Conservation (phyloP, 2,888 invertebrate species). For the Saturnia japonica region DNA sequence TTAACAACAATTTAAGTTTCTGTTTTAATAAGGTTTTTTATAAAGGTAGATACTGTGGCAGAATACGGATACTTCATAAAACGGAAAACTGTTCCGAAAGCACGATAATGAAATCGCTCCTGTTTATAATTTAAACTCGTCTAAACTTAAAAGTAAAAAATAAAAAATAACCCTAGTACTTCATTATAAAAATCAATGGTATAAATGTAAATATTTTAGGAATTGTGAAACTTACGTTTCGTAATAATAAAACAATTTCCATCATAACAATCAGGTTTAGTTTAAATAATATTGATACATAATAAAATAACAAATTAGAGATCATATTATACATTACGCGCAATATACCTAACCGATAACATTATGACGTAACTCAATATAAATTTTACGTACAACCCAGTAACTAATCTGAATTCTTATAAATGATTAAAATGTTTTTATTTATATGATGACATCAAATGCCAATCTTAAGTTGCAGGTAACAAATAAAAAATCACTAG, state of each 20-base stretch:
- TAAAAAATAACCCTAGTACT: not conserved
- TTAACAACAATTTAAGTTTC: no score
- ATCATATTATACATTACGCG: not conserved
- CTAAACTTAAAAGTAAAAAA: no score
- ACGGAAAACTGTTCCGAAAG: not conserved
- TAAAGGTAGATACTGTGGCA: not conserved
- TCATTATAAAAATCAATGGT: not conserved
- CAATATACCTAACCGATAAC: not conserved
- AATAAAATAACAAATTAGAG: not conserved
- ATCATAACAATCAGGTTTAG: not conserved
- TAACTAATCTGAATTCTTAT: not conserved
- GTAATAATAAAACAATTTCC: not conserved
- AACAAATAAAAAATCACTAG: not conserved
- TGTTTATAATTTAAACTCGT: no score
- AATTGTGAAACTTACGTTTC: not conserved
- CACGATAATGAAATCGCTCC: no score
- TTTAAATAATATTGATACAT: not conserved
- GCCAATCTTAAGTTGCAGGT: not conserved
- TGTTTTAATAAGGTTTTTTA: no score
- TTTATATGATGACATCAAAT: not conserved
- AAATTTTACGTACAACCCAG: not conserved
- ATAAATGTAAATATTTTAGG: not conserved
- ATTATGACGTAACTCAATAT: not conserved
- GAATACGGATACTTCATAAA: not conserved
- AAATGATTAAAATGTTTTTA: not conserved